A percentile compares a stretch with the other conserved stretches of the same genome.
These are phyloP conservation scores for Craniophora ligustri DNA, from an alignment of 2,888 invertebrate genomes.

Conservation along the genomic window DNA sequence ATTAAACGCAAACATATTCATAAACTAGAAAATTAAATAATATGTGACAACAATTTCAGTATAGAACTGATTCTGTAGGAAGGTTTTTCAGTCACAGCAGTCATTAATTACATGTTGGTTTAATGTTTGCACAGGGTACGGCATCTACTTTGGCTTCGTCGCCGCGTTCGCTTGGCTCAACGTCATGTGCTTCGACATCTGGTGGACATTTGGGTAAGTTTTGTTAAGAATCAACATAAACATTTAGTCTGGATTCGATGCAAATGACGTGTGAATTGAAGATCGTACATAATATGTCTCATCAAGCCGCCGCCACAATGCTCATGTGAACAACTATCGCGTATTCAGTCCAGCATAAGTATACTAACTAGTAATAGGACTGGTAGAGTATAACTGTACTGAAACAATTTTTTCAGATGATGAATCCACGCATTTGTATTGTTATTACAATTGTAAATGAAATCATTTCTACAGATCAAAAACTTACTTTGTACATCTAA, in stretches of 20 bases:
- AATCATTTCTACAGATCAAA: slow-evolving; percentile 27
- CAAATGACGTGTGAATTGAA: slow-evolving; percentile 54
- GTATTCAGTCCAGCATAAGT: slow-evolving; percentile 2
- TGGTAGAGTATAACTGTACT: no score
- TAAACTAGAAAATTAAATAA: no score
- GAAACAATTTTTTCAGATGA: neutral
- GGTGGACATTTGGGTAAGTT: slow-evolving; percentile 94
- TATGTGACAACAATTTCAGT: slow-evolving; percentile 47
- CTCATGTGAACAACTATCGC: slow-evolving; percentile 24
- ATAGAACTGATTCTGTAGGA: slow-evolving; percentile 47
- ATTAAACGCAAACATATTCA: slow-evolving; percentile 14
- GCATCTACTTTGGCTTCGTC: slow-evolving; percentile 91
- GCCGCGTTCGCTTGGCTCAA: slow-evolving; percentile 93
- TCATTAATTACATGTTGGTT: slow-evolving; percentile 57
- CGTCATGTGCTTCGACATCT: slow-evolving; percentile 94
- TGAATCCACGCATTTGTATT: slow-evolving; percentile 22
- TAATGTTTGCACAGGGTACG: slow-evolving; percentile 89
- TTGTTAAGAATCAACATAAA: slow-evolving; percentile 61
- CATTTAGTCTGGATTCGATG: slow-evolving; percentile 47
- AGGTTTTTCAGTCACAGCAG: slow-evolving; percentile 47
- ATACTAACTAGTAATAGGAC: no score
- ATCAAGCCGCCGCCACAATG: slow-evolving; percentile 21
- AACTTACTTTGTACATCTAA: slow-evolving; percentile 15
- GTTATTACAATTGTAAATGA: slow-evolving; percentile 27
- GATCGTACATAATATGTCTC: slow-evolving; percentile 23